Percentiles rank a stretch among this genome's conserved stretches.
Conservation (phyloP, 2,113 vertebrate species). For the cattle (Bos taurus) region ARS-UCD2.0 NC_037339.1:68692001-68692500, state of each 20-base stretch:
- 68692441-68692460: neutral
- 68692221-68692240: neutral
- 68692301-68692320: neutral
- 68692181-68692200: neutral
- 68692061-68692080: neutral
- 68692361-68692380: neutral
- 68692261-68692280: neutral
- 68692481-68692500: neutral
- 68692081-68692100: neutral
- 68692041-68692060: neutral
- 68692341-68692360: neutral
- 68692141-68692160: neutral
- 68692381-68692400: neutral
- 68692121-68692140: neutral
- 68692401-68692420: neutral
- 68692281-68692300: neutral
- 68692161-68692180: neutral
- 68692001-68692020: neutral
- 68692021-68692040: rapidly evolving
- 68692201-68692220: neutral
- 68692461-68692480: neutral
- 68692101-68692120: neutral
- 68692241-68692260: neutral
- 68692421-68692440: neutral
- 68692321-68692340: neutral